Percentiles rank a stretch among this genome's conserved stretches.
Evolutionary conservation across 1,140 invertebrate genomes (phyloP).

Genomic region (Macrotrachela quadricornifera): DNA sequence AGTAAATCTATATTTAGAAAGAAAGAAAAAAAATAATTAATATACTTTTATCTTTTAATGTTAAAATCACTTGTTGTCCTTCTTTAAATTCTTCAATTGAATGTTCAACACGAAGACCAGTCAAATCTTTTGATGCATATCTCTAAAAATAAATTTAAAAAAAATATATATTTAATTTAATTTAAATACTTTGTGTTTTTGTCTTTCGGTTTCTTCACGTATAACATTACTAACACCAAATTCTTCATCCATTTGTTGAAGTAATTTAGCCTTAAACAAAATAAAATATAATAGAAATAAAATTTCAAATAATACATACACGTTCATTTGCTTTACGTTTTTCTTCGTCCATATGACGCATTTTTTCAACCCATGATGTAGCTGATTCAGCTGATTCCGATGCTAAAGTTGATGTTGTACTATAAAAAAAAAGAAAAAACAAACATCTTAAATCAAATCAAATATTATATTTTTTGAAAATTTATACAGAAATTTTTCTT

Average conservation of each 20-base stretch:
- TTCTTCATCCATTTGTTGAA: conserved; percentile 80
- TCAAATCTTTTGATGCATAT: conserved; percentile 38
- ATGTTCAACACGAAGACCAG: conserved; percentile 68
- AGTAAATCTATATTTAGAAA: no score
- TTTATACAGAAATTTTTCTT: conserved; percentile 6
- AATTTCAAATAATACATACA: conserved; percentile 33
- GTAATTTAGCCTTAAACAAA: conserved; percentile 50
- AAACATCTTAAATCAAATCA: conserved; percentile 48
- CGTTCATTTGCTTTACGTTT: conserved; percentile 63
- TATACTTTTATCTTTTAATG: conserved; percentile 64
- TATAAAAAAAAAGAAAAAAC: conserved; percentile 15
- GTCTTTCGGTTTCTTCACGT: conserved; percentile 44
- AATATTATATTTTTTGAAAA: conserved; percentile 46
- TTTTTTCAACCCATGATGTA: conserved; percentile 54
- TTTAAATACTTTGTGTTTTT: not conserved
- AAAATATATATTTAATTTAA: not conserved
- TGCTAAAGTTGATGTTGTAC: conserved; percentile 35
- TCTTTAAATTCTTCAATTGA: conserved; percentile 53
- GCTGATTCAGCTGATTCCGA: conserved; percentile 20
- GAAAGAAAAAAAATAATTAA: not conserved
- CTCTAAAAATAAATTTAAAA: conserved; percentile 11
- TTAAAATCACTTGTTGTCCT: conserved; percentile 63
- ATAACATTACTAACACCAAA: conserved; percentile 68
- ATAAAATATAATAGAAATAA: not conserved
- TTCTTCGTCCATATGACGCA: conserved; percentile 49